Evolutionary conservation across 2,888 invertebrate species (phyloP).

Genomic region (Mantis religiosa): DNA sequence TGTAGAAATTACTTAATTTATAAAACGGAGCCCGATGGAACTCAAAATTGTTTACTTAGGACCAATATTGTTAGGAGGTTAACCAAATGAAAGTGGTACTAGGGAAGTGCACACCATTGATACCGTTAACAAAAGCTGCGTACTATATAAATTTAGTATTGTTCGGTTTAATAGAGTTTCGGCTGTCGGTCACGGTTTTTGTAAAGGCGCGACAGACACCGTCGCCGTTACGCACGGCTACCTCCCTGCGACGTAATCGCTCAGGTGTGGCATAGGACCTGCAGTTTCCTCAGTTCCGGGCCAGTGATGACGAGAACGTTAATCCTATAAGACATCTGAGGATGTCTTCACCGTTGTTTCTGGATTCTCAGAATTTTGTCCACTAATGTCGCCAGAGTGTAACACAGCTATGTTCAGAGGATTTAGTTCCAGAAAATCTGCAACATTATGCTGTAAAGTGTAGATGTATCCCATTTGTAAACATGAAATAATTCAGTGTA

Average conservation of each 20-base stretch:
- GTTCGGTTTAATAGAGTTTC: background rate
- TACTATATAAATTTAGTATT: background rate
- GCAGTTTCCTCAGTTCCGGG: background rate
- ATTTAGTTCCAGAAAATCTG: too few relatives aligned
- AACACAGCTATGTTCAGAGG: too few relatives aligned
- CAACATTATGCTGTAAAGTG: too few relatives aligned
- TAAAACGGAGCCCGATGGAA: too few relatives aligned
- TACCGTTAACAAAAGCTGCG: background rate
- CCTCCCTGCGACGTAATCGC: background rate
- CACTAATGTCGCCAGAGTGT: background rate
- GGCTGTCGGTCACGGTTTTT: background rate
- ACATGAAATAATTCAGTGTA: too few relatives aligned
- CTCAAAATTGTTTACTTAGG: too few relatives aligned
- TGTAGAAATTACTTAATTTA: too few relatives aligned
- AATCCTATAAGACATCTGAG: background rate
- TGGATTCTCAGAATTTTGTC: background rate
- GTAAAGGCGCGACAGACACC: background rate
- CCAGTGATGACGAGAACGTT: background rate
- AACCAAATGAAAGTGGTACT: background rate
- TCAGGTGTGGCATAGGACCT: background rate
- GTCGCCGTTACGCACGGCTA: background rate
- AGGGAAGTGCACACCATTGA: background rate
- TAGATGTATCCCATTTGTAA: too few relatives aligned
- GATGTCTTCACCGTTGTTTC: background rate
- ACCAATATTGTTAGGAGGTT: too few relatives aligned